Evolutionary conservation across 2,797 vertebrate genomes (phyloP), one percentile per base, ranked within the genome.

Genomic region (Staurois parvus): DNA sequence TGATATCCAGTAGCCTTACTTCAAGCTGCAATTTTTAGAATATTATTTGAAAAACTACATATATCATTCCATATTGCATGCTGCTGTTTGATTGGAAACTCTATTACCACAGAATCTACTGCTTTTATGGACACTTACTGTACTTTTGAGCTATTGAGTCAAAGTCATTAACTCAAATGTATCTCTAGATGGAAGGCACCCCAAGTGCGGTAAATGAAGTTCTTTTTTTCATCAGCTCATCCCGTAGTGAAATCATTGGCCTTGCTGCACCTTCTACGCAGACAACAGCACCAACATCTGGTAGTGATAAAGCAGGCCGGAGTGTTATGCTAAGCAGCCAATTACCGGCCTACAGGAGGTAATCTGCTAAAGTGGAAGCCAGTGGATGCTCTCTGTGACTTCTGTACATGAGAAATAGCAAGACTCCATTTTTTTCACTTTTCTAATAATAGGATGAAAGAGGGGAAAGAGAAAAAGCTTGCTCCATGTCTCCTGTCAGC

Each of bases 271-370:
- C 75, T 72, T 64, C 69, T 32, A 72, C 29, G 66, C 40, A 72
- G 34, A 66, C 37, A 45, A 66, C 52, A 45, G 76, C 68, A 79
- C 76, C 83, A 67, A 79, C 83, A 85, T 85, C 76, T 85, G 83
- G 48, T 66, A 72, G 68, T 85, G 83, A 85, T 85, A 73, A 73
- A 45, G 83, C 59, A 84, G 75, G 52, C 29, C 68, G 75, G 75
- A 56, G 75, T 70, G 76, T 84, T 78, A 84, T 84, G 83, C 83
- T 76, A 84, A 84, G 76, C 74, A 84, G 68, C 83, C 68, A 72
- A 84, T 84, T 78, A 78, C 45, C 28, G 75, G 67, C 83, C 75
- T 78, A 78, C 75, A 59, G 83, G 83, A 84, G 75, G 83, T 84
- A 76, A 76, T 84, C 64, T 84, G 72, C 81, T 59, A 68, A 56